Evolutionary conservation across 2,888 invertebrate genomes (phyloP).

Genomic region (Macaria liturata): DNA sequence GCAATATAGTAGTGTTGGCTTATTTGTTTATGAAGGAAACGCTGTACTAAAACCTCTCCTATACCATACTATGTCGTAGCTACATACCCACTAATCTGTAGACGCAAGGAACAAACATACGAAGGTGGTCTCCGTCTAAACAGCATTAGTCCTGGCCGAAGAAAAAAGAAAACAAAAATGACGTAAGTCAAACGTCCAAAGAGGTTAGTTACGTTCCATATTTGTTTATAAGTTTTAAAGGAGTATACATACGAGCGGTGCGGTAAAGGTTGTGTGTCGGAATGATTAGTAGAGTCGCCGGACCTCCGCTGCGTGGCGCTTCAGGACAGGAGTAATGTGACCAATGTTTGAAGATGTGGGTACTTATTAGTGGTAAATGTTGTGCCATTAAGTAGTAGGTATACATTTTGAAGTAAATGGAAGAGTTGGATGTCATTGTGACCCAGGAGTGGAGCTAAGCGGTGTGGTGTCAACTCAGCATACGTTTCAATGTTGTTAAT

Average conservation of each 20-base stretch:
- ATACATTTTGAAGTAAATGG: no score
- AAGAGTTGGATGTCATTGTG: no score
- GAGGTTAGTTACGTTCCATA: conserved; percentile 40
- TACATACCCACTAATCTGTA: conserved; percentile 53
- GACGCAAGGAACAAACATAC: conserved; percentile 67
- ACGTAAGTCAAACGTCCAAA: conserved; percentile 33
- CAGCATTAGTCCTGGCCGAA: conserved; percentile 60
- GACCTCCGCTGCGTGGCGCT: conserved; percentile 78
- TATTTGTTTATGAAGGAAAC: no score
- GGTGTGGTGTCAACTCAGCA: no score
- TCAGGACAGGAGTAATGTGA: conserved; percentile 25
- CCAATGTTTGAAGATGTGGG: neutral
- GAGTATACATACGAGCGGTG: conserved; percentile 63
- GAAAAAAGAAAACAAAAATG: conserved; percentile 44
- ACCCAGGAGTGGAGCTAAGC: no score
- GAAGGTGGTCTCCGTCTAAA: conserved; percentile 75
- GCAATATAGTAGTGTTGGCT: no score
- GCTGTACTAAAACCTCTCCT: no score
- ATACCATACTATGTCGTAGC: no score
- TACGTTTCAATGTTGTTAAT: no score
- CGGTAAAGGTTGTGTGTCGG: conserved; percentile 68
- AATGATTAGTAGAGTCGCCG: conserved; percentile 64
- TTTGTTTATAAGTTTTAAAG: conserved; percentile 54
- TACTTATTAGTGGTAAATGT: no score
- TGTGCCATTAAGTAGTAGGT: no score